Conservation (phyloP, 1,140 invertebrate species). For the Thaumatotibia leucotreta region DNA sequence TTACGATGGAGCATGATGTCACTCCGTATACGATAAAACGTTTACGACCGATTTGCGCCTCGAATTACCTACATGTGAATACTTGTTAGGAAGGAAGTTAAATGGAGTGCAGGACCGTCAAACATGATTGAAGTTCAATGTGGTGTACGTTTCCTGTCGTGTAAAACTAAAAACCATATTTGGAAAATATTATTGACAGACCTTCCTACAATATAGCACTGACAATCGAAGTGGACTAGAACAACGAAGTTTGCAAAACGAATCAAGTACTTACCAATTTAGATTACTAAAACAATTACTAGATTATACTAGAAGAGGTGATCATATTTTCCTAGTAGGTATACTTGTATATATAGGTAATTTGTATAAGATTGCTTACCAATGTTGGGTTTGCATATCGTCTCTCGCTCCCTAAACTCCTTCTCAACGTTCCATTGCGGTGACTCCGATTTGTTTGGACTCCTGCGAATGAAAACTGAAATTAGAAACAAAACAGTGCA, state of each 20-base stretch:
- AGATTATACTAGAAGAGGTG: no score
- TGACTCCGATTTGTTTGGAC: conserved; percentile 61
- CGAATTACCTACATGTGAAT: not conserved
- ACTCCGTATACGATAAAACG: conserved; percentile 2
- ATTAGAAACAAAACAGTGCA: conserved; percentile 31
- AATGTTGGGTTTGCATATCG: conserved; percentile 60
- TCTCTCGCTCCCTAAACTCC: conserved; percentile 57
- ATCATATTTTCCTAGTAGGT: no score
- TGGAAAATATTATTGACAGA: no score
- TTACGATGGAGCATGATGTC: conserved; percentile 8
- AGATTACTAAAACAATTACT: no score
- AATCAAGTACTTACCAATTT: no score
- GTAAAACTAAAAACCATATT: no score
- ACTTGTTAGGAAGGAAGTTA: not conserved
- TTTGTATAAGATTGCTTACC: conserved; percentile 44
- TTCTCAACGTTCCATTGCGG: conserved; percentile 59
- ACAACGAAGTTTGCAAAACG: no score
- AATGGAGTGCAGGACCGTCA: not conserved
- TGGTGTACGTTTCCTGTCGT: no score
- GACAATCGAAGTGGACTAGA: no score
- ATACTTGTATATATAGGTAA: no score
- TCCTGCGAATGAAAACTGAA: conserved; percentile 46
- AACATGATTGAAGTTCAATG: not conserved
- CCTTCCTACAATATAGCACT: no score
- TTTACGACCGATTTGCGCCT: conserved; percentile 5